Percentiles rank a stretch among this genome's conserved stretches.
Conservation (phyloP, 2,797 vertebrate genomes). For the Echeneis naucrates region DNA sequence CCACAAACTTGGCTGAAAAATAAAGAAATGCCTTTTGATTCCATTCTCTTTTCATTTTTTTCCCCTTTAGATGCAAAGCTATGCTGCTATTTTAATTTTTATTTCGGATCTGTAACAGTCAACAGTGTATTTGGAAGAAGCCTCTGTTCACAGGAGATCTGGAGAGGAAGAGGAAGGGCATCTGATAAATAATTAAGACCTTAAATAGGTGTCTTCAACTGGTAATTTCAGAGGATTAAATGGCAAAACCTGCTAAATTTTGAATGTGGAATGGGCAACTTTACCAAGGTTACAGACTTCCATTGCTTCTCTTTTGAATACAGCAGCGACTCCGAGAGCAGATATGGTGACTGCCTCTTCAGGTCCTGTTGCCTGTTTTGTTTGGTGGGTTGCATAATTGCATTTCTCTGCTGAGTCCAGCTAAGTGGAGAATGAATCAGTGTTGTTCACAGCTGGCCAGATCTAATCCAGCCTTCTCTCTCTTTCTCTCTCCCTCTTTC, state of each 20-base stretch:
- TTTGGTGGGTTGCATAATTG: not conserved
- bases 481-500: not conserved
- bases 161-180: slow-evolving; percentile 21
- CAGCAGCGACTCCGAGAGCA: not conserved
- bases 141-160: not conserved
- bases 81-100: slow-evolving; percentile 11
- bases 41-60: slow-evolving; percentile 6
- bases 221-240: slow-evolving; percentile 11
- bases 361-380: not conserved
- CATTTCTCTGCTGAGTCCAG: not conserved
- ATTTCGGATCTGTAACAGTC: slow-evolving; percentile 40
- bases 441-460: not conserved
- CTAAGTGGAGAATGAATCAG: slow-evolving; percentile 13
- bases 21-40: slow-evolving; percentile 35
- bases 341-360: slow-evolving; percentile 2
- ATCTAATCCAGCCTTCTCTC: not conserved
- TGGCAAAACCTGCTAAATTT: not conserved
- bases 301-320: not conserved
- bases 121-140: slow-evolving; percentile 37
- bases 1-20: slow-evolving; percentile 8
- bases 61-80: not conserved
- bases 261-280: slow-evolving; percentile 3
- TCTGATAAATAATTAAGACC: slow-evolving; percentile 37
- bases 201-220: slow-evolving; percentile 20
- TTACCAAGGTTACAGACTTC: not conserved